Percentiles rank a stretch among this genome's conserved stretches.
phyloP scores from a whole-genome alignment of 2,797 vertebrate genomes.

The Tapera naevia region DNA sequence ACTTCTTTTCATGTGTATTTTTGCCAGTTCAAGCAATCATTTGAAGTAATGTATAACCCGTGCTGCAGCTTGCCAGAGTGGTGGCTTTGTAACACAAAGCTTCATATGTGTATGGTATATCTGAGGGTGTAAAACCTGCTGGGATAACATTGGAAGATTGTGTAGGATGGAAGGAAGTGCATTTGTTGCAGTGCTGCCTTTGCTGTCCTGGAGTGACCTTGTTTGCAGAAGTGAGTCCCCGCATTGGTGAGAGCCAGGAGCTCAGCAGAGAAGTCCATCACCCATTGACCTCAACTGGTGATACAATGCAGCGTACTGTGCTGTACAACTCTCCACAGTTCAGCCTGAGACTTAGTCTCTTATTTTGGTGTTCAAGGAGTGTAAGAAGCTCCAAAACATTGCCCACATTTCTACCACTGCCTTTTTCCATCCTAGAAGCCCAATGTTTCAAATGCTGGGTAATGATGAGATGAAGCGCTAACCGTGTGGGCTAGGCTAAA shows the following conservation, averaged over 20 bases:
- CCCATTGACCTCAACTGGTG: neutral
- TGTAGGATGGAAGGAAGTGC: neutral
- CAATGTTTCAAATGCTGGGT: neutral
- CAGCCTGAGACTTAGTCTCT: neutral
- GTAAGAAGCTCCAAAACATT: neutral
- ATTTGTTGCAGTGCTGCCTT: neutral
- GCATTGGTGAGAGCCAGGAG: neutral
- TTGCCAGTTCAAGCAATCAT: neutral
- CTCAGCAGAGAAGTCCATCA: neutral
- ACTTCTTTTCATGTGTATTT: neutral
- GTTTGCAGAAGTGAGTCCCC: neutral
- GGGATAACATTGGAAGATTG: accelerated
- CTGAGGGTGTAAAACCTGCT: neutral
- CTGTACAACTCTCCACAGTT: neutral
- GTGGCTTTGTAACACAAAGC: neutral
- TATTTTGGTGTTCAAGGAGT: neutral
- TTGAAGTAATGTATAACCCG: neutral
- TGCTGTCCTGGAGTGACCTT: neutral
- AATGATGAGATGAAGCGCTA: neutral
- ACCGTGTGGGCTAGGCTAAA: neutral
- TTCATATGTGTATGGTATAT: neutral
- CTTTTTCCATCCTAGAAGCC: neutral
- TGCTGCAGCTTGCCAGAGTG: neutral
- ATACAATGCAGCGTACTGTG: neutral
- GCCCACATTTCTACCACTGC: neutral